Evolutionary conservation across 2,113 vertebrate genomes (phyloP), one percentile per base, ranked within the genome.

Genomic region (Cyanistes caeruleus): DNA sequence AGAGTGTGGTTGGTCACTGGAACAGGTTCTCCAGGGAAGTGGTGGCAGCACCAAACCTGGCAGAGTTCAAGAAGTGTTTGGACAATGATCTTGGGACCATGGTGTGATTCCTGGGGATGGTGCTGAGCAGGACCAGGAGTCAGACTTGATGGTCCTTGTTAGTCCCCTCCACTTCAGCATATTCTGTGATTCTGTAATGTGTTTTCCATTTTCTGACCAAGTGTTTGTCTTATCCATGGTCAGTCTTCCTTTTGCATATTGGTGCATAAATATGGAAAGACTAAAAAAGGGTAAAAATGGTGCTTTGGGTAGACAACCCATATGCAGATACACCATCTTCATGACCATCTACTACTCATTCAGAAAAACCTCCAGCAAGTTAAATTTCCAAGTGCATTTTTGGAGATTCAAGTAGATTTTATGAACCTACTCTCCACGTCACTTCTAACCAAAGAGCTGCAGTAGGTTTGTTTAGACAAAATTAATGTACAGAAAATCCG

Each of bases 1-100:
- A 52, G 37, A 52, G 27, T 21, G 2, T 15, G 31, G 5, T 1
- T 52, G 53, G 17, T 1, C 11, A 18, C 21, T 10, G 25, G 5
- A 35, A 33, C 17, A 76, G 20, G 10, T 11, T 59, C 6, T 9
- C 17, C 21, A 37, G 14, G 3, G 14, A 3, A 27, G 37, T 6
- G 14, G 6, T 68, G 37, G 37, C 21, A 44, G 2, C 39, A 25
- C 31, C 21, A 64, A 28, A 16, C 17, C 53, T 44, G 62, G 3
- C 25, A 37, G 44, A 68, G 4, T 5, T 59, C 5, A 25, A 28
- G n/a, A 15, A 43, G 6, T 2, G 3, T 52, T 59, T 37, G 25
- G 13, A 51, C 21, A 31, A 4, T 51, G 20, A 11, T 37, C 53
- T 59, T 2, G 0, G 16, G 35, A 13, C 4, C 15, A 16, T 10